phyloP scores from a whole-genome alignment of 2,888 invertebrate species.

The Doris montereyensis region DNA sequence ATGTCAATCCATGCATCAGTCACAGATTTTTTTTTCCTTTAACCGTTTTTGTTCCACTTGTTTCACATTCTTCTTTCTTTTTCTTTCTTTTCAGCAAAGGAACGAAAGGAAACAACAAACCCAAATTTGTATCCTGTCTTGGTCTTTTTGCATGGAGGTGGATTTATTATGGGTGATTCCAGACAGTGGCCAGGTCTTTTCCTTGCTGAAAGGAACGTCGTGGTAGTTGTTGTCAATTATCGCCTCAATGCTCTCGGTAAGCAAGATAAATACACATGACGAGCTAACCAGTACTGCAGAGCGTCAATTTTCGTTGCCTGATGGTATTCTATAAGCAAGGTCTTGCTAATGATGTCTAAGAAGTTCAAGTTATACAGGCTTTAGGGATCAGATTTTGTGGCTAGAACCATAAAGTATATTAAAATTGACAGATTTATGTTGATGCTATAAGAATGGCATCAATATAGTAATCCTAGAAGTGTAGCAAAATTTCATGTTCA shows the following conservation, averaged over 20 bases:
- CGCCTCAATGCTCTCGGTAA: constrained; percentile 76
- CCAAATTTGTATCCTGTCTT: constrained; percentile 74
- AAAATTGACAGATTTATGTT: no score
- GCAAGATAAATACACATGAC: constrained; percentile 28
- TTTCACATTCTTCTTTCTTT: no score
- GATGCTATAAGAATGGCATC: no score
- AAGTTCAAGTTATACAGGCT: no score
- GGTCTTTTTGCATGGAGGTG: constrained; percentile 76
- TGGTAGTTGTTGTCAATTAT: constrained; percentile 77
- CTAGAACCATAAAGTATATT: no score
- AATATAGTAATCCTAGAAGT: no score
- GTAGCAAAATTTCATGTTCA: no score
- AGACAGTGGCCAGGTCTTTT: constrained; percentile 75
- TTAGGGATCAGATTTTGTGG: no score
- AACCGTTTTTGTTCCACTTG: background rate
- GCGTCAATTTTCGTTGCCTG: no score
- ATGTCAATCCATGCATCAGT: background rate
- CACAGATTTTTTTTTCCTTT: background rate
- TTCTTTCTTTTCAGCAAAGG: background rate
- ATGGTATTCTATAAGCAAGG: no score
- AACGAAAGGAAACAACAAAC: constrained; percentile 43
- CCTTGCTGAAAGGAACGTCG: constrained; percentile 74
- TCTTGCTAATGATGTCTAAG: no score
- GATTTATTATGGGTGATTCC: constrained; percentile 74
- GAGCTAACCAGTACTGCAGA: no score